Evolutionary conservation across 30 jellyfish, hydroid and myxozoan species (phyloP).

Genomic region (Cassiopea xamachana): DNA sequence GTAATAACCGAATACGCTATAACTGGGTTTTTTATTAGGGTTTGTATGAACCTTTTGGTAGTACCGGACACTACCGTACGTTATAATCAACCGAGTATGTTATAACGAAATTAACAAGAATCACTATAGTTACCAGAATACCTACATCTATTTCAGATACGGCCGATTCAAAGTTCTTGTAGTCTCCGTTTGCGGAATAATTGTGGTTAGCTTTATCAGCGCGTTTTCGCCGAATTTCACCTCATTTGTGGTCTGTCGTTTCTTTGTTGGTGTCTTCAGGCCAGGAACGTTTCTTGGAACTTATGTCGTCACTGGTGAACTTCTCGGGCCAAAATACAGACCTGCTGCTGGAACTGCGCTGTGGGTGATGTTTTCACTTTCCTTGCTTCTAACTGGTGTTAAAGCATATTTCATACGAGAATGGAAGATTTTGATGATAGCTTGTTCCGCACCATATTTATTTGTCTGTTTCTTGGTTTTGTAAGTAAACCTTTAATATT

Average conservation of each 20-base stretch:
- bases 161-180: conserved; percentile 78
- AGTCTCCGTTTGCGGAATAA: conserved; percentile 66
- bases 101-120: no score
- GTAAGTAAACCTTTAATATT: conserved; percentile 44
- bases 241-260: conserved; percentile 68
- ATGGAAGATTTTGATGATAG: conserved; percentile 80
- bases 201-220: conserved; percentile 59
- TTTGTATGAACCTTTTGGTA: no score
- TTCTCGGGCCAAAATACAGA: conserved; percentile 86
- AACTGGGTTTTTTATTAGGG: no score
- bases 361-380: conserved; percentile 73
- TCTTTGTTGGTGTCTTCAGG: conserved; percentile 78
- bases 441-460: conserved; percentile 81
- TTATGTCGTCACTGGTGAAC: conserved; percentile 74
- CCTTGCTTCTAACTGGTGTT: conserved; percentile 82
- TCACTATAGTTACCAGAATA: background rate
- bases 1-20: no score
- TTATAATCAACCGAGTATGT: no score
- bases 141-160: conserved; percentile 13
- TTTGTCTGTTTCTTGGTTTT: conserved; percentile 60
- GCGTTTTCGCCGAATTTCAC: conserved; percentile 79
- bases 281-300: conserved; percentile 88
- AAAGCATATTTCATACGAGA: conserved; percentile 84
- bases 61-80: no score
- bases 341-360: conserved; percentile 80